A percentile compares a stretch with the other conserved stretches of the same genome.
These are phyloP conservation scores for Tetraneura akinire DNA, from an alignment of 1,140 invertebrate genomes.

Conservation along the genomic window DNA sequence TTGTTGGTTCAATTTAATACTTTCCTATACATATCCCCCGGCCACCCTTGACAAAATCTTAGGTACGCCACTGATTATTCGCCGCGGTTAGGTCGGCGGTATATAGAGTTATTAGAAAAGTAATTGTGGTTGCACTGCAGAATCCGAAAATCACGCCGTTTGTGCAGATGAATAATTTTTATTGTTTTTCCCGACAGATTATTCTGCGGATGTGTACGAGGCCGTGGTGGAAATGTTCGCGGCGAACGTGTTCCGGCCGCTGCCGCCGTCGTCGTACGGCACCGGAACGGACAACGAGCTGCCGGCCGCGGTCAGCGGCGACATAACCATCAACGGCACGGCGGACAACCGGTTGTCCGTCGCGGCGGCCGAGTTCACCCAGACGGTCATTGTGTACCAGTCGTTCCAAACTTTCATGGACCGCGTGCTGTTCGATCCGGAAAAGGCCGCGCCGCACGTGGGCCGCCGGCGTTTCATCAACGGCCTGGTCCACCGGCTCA, in stretches of 20 bases:
- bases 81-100: too few relatives aligned
- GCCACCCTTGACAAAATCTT: too few relatives aligned
- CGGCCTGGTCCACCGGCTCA: not conserved
- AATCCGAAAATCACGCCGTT: too few relatives aligned
- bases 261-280: conserved; percentile 19
- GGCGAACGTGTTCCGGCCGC: conserved; percentile 20
- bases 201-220: conserved; percentile 17
- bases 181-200: too few relatives aligned
- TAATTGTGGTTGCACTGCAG: too few relatives aligned
- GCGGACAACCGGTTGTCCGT: not conserved
- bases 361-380: not conserved
- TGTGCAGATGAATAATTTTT: too few relatives aligned
- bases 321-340: not conserved
- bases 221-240: not conserved
- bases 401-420: not conserved
- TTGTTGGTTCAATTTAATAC: too few relatives aligned
- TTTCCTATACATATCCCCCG: too few relatives aligned
- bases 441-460: not conserved
- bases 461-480: not conserved
- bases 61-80: too few relatives aligned
- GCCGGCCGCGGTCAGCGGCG: too few relatives aligned
- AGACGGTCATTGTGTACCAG: conserved; percentile 3
- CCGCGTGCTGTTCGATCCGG: not conserved
- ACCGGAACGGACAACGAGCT: not conserved
- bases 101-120: too few relatives aligned